Evolutionary conservation across 2,113 vertebrate genomes (phyloP), one percentile per base, ranked within the genome.

Genomic region (Syrrhaptes paradoxus): DNA sequence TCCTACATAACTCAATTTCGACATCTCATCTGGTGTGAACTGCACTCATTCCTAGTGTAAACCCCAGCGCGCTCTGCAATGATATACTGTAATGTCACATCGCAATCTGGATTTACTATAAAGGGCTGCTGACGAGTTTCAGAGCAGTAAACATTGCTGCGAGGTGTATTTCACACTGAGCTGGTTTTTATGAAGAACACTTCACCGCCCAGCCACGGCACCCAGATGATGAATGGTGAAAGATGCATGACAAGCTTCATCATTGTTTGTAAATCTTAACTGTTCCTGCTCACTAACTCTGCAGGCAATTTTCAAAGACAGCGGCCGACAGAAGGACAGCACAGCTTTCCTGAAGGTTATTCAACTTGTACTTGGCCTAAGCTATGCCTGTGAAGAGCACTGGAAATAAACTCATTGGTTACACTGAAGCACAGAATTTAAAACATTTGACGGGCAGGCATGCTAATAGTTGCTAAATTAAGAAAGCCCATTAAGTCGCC

Each of bases 201-300:
- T 99, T 98, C 98, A 99, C 99, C 98, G 98, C 98, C 98, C 98
- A 98, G 98, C 98, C 98, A 98, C 98, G 96, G 98, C 98, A 98
- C 98, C 98, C 97, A 98, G 98, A 98, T 99, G 99, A 99, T 99
- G 99, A 98, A 99, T 99, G 99, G 99, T 98, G 99, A 99, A 99
- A 99, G 99, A 99, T 99, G 99, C 99, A 98, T 99, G 99, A 99
- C 99, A 99, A 99, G 99, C 99, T 99, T 99, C 99, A 99, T 99
- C 99, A 99, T 99, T 99, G 99, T 99, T 99, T 99, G 99, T 99
- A 99, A 99, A 99, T 99, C 99, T 99, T 99, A 99, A 99, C 99
- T 99, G 99, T 99, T 99, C 99, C 99, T 98, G 99, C 99, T 99
- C 99, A 99, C 99, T 99, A 99, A 99, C 99, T 99, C 99, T 99